Percentiles rank a stretch among this genome's conserved stretches.
phyloP scores from a whole-genome alignment of 2,797 vertebrate species.

The Schizothorax lantsangensis region DNA sequence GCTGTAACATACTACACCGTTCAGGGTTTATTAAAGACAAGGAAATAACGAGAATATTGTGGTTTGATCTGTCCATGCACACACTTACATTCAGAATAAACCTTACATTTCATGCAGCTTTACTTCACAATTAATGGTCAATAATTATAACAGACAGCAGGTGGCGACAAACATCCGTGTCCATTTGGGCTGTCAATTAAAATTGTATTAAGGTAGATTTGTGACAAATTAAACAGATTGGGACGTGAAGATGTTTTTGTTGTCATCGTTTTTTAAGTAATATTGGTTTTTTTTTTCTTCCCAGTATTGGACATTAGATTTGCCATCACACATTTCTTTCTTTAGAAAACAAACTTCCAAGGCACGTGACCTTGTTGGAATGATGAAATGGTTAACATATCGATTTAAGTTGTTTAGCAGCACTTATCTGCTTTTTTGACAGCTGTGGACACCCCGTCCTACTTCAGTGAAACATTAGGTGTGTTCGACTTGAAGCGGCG shows the following conservation, averaged over 20 bases:
- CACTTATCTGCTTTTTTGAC: neutral
- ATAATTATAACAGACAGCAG: conserved; percentile 12
- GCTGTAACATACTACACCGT: conserved; percentile 28
- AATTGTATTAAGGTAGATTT: neutral
- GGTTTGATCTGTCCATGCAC: neutral
- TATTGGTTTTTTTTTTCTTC: no score
- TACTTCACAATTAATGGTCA: neutral
- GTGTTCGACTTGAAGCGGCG: no score
- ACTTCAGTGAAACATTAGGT: neutral
- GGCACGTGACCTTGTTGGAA: neutral
- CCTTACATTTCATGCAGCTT: no score
- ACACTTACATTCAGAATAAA: neutral
- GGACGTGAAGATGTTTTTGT: neutral
- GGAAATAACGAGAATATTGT: neutral
- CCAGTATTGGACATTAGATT: neutral
- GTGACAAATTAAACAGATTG: neutral
- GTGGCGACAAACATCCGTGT: conserved; percentile 14
- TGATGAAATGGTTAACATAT: neutral
- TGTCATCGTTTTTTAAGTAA: no score
- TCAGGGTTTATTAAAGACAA: conserved; percentile 45
- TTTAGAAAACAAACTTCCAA: neutral
- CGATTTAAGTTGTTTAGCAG: neutral
- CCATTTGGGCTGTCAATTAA: neutral
- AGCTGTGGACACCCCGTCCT: neutral
- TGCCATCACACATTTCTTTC: neutral